Evolutionary conservation across 2,888 invertebrate species (phyloP).

Genomic region (Rapana venosa): DNA sequence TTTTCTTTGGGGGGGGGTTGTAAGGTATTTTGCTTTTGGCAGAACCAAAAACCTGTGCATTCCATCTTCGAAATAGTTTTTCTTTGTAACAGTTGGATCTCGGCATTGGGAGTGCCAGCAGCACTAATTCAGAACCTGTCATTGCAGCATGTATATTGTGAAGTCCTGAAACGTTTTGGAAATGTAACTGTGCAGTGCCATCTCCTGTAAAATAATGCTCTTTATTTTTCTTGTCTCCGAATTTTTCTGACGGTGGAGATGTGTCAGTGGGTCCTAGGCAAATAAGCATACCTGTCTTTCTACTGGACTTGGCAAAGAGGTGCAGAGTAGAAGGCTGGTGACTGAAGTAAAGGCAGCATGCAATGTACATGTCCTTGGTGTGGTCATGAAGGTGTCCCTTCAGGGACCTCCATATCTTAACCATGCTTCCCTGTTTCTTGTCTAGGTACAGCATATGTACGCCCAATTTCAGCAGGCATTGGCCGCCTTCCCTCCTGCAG

Average conservation of each 20-base stretch:
- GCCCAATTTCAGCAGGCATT: slow-evolving; percentile 77
- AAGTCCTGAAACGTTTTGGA: too few relatives aligned
- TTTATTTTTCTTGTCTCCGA: too few relatives aligned
- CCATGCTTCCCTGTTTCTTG: slow-evolving; percentile 52
- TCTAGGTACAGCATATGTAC: slow-evolving; percentile 77
- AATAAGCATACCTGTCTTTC: background rate
- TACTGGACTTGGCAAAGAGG: background rate
- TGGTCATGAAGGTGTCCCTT: slow-evolving; percentile 4
- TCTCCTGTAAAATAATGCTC: too few relatives aligned
- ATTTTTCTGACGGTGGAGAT: too few relatives aligned
- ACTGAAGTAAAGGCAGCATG: slow-evolving; percentile 10
- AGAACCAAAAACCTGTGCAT: too few relatives aligned
- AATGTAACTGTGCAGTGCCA: too few relatives aligned
- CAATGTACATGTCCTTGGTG: background rate
- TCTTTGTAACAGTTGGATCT: background rate
- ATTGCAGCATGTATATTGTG: background rate
- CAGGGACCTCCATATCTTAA: slow-evolving; percentile 33
- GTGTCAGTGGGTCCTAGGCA: too few relatives aligned
- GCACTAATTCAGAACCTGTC: background rate
- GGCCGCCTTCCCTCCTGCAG: slow-evolving; percentile 71
- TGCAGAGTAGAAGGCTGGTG: background rate
- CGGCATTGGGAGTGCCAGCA: background rate
- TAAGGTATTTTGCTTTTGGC: too few relatives aligned
- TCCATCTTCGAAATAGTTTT: background rate
- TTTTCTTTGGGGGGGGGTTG: too few relatives aligned